phyloP scores from a whole-genome alignment of 2,888 invertebrate species.

The Drosophila neoperkinsi region DNA sequence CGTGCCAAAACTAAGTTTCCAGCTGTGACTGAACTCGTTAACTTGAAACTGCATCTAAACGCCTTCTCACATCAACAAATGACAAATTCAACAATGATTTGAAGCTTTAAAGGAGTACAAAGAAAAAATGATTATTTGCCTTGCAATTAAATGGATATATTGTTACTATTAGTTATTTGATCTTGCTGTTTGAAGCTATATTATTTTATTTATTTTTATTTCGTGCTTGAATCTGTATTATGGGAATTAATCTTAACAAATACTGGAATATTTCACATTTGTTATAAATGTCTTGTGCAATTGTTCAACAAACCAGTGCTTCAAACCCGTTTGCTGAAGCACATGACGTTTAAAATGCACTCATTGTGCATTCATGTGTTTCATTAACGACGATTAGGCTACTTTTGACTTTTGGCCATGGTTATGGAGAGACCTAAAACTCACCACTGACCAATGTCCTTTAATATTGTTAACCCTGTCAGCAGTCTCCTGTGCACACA shows the following conservation, averaged over 20 bases:
- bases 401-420: slow-evolving; percentile 6
- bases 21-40: not conserved
- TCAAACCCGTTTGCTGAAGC: not conserved
- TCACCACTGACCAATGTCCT: not conserved
- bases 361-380: slow-evolving; percentile 12
- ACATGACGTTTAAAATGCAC: not conserved
- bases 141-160: not conserved
- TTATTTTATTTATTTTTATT: not conserved
- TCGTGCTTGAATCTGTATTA: not conserved
- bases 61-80: not conserved
- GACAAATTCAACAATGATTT: not conserved
- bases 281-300: not conserved
- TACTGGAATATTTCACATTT: not conserved
- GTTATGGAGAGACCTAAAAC: not conserved
- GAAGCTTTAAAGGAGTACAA: not conserved
- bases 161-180: not conserved
- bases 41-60: not conserved
- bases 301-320: not conserved
- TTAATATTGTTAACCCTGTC: slow-evolving; percentile 2
- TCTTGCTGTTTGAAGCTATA: no score
- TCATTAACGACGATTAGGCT: not conserved
- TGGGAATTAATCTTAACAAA: not conserved
- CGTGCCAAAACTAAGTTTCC: slow-evolving; percentile 1
- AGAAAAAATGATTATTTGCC: no score
- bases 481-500: not conserved